Evolutionary conservation across 2,797 vertebrate species (phyloP).

Genomic region (Coendou prehensilis): DNA sequence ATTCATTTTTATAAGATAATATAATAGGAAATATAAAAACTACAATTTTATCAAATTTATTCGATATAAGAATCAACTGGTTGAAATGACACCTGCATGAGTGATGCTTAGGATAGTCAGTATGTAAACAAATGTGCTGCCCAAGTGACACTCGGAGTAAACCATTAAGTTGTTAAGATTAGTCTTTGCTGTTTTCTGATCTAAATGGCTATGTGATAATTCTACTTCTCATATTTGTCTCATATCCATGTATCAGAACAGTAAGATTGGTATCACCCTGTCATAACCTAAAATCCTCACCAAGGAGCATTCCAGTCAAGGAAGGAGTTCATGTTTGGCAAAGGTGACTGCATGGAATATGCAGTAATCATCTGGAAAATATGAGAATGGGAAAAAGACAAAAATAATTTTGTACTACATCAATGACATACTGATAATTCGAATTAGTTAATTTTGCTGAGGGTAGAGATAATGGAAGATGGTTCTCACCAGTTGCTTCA

Average conservation of each 20-base stretch:
- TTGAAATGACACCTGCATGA: not conserved
- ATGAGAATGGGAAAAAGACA: not conserved
- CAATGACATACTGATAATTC: not conserved
- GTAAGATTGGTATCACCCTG: not conserved
- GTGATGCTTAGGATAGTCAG: not conserved
- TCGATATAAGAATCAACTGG: not conserved
- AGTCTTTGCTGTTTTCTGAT: constrained; percentile 25
- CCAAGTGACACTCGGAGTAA: not conserved
- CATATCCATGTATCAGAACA: not conserved
- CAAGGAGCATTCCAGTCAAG: not conserved
- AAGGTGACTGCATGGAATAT: not conserved
- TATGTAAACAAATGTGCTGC: not conserved
- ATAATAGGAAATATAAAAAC: not conserved
- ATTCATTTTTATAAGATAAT: not conserved
- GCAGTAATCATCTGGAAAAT: not conserved
- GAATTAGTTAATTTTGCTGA: constrained; percentile 7
- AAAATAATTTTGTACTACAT: not conserved
- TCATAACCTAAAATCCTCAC: not conserved
- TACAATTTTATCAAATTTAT: not conserved
- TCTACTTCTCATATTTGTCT: not conserved
- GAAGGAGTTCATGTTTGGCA: not conserved
- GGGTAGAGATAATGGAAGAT: not conserved
- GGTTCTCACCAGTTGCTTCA: not conserved
- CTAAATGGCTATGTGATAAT: not conserved
- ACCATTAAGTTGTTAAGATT: not conserved